Conservation (phyloP, 2,113 vertebrate genomes). For the Pungitius pungitius region DNA sequence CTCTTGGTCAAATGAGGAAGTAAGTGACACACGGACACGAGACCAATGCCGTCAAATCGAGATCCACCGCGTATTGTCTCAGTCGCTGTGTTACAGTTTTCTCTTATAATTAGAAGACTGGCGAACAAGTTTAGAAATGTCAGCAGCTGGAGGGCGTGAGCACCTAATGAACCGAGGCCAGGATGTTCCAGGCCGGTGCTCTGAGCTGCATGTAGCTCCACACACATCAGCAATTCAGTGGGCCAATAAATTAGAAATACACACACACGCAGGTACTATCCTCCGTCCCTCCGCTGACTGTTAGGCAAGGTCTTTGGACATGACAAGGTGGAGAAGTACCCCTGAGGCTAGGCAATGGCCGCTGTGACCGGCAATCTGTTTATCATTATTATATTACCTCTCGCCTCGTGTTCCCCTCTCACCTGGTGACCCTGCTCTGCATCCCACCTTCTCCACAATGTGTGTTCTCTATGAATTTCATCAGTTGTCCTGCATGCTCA, state of each 20-base stretch:
- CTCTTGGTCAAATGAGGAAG: neutral
- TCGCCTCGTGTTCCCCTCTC: slow-evolving; percentile 56
- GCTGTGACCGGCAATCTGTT: slow-evolving; percentile 52
- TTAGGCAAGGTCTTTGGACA: slow-evolving; percentile 67
- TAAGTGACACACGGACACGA: slow-evolving; percentile 10
- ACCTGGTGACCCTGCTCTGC: slow-evolving; percentile 51
- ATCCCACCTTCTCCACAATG: slow-evolving; percentile 13
- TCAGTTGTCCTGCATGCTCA: slow-evolving; percentile 59
- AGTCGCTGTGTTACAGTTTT: slow-evolving; percentile 67
- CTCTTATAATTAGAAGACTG: slow-evolving; percentile 73
- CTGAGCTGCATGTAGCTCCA: slow-evolving; percentile 53
- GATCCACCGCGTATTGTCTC: slow-evolving; percentile 40
- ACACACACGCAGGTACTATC: slow-evolving; percentile 13
- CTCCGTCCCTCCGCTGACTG: slow-evolving; percentile 44
- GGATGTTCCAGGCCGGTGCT: slow-evolving; percentile 71
- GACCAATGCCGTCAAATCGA: slow-evolving; percentile 47
- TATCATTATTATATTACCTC: slow-evolving; percentile 68
- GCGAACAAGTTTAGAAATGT: slow-evolving; percentile 79
- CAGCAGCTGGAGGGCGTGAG: slow-evolving; percentile 76
- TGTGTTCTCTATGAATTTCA: slow-evolving; percentile 40
- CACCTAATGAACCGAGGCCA: slow-evolving; percentile 78
- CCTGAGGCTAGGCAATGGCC: slow-evolving; percentile 58
- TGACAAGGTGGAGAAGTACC: slow-evolving; percentile 71
- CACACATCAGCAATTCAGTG: slow-evolving; percentile 74
- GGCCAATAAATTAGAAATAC: slow-evolving; percentile 74